These are phyloP conservation scores for Procambarus virginalis DNA, from an alignment of 1,140 invertebrate genomes.

Conservation along the genomic window DNA sequence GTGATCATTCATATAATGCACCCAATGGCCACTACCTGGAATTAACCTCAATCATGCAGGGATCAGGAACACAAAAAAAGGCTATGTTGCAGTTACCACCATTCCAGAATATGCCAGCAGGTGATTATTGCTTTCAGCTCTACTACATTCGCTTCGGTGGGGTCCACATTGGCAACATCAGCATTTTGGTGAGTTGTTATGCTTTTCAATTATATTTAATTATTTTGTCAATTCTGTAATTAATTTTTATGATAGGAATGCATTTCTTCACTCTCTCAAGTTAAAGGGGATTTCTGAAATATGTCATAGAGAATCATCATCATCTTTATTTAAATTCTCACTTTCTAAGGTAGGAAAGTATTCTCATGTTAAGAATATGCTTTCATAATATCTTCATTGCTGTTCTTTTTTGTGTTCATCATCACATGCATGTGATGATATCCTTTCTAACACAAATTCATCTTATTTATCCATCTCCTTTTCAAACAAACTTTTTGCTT, in stretches of 20 bases:
- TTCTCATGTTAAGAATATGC: no score
- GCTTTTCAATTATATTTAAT: not conserved
- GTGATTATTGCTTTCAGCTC: conserved; percentile 51
- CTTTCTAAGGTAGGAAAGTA: no score
- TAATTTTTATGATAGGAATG: not conserved
- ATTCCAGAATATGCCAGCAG: not conserved
- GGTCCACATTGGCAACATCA: conserved; percentile 15
- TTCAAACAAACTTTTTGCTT: no score
- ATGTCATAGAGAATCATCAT: no score
- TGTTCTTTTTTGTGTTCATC: no score
- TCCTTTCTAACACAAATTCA: no score
- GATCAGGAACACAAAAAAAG: not conserved
- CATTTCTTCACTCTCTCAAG: no score
- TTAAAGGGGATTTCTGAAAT: no score
- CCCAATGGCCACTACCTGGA: conserved; percentile 40
- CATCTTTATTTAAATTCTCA: no score
- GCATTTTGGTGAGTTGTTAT: conserved; percentile 35
- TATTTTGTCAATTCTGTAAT: not conserved
- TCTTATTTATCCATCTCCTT: no score
- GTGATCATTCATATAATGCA: conserved; percentile 43
- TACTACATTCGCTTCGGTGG: conserved; percentile 37
- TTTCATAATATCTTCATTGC: no score
- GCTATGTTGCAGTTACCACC: conserved; percentile 10
- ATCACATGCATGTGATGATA: no score
- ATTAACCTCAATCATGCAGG: conserved; percentile 3